Evolutionary conservation across 1,140 invertebrate genomes (phyloP), one percentile per base, ranked within the genome.

Genomic region (Cotesia vestalis): DNA sequence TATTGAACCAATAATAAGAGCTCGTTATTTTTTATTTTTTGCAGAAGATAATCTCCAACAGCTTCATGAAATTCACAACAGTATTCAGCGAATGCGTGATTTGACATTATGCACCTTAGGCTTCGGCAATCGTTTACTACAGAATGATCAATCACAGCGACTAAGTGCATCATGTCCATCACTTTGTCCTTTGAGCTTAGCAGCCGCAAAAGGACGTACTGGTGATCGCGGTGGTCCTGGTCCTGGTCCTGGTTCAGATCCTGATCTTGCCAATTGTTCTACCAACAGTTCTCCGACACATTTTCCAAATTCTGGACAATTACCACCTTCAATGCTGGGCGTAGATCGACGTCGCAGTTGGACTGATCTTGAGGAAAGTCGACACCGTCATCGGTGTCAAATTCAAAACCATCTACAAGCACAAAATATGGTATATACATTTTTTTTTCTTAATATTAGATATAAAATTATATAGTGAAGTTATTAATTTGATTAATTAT

Each of bases 141-240:
- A 83, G n/a, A 78, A 76, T 60, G 78, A 79, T 11, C 78, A 82
- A 70, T 75, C 77, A 35, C 88, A 79, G 78, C 84, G 92, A 66
- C 87, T 94, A 53, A 94, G 92, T 77, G 91, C 91, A 1, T 94
- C 92, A 1, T 94, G 93, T 82, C 92, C 94, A 2, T 92, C 92
- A 4, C 84, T 94, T 4, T 85, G 81, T 57, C 84, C 83, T 12
- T 36, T 80, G 17, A 76, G 77, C 38, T 69, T 76, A 35, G 51
- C 71, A 12, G 78, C 80, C 61, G 80, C 73, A 71, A 80, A 61
- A 14, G 69, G 67, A 57, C 76, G 78, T n/a, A 51, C 76, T 36
- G 78, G 72, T 27, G 84, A 86, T 71, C 84, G 83, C 63, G 87
- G 72, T 27, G 84, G 86, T 71, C 84, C 83, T 66, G 87, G 86